Evolutionary conservation across 2,113 vertebrate species (phyloP), one percentile per base, ranked within the genome.

Genomic region (Hippocampus mohnikei): DNA sequence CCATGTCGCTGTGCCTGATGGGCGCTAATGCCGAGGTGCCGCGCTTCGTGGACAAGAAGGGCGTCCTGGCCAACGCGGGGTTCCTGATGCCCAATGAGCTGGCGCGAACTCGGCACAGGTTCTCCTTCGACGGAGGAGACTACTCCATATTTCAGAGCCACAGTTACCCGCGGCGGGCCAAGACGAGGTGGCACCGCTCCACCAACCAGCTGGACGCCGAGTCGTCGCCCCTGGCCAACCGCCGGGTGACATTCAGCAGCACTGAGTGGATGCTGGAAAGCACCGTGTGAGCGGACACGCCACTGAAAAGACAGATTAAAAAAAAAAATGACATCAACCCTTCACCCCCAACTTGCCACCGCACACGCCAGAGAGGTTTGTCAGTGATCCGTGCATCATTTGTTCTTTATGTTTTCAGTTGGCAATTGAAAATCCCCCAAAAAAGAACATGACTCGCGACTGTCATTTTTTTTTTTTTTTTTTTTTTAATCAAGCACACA

Each of bases 191-290:
- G 83, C 94, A 95, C 91, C 94, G 94, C 80, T 96, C 95, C 86
- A 94, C 94, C 82, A 95, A 94, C 33, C 95, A 96, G 89, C 92
- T 96, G 86, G 90, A 95, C 88, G 84, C 81, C 74, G 92, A 95
- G 70, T 90, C 92, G 5, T 91, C 92, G 21, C 92, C 90, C 3
- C 91, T 94, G 37, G 83, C 91, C 76, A 92, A 85, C 87, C 90
- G 93, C 76, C 90, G 94, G 86, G 94, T 95, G 71, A 95, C 93
- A 5, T 96, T 96, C 72, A 95, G 95, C 92, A 97, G 95, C 93
- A 96, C 95, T 20, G 95, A 97, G 81, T 98, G 96, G 96, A 96
- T 97, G 96, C 91, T 98, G 44, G 96, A 97, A 87, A 97, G 96
- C 92, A 97, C 96, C 27, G 95, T 97, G 80, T 97, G 92, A 96